Base-by-base conservation (phyloP, 2,888 invertebrate genomes). In the Dysmachus trigonus region DNA sequence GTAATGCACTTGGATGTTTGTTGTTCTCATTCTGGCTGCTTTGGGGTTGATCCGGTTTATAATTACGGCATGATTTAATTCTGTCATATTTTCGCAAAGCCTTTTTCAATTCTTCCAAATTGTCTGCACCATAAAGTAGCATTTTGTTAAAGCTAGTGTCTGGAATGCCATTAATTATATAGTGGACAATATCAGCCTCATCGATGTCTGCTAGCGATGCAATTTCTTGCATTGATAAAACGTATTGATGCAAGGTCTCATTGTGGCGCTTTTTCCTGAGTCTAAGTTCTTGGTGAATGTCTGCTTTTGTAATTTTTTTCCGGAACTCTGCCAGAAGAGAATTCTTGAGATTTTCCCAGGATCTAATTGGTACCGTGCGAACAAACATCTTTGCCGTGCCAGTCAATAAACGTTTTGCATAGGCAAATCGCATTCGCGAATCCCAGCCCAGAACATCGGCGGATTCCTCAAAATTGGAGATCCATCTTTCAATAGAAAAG, bases 331-430 rank as follows among this genome's bases (percentile, higher is more conserved):
- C n/a, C n/a, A n/a, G n/a, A n/a, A n/a, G n/a, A n/a, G n/a, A n/a
- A n/a, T n/a, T n/a, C n/a, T n/a, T n/a, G n/a, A n/a, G n/a, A n/a
- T n/a, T n/a, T n/a, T n/a, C n/a, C n/a, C n/a, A n/a, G n/a, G n/a
- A n/a, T n/a, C n/a, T n/a, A n/a, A n/a, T n/a, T n/a, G n/a, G 35
- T 27, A 77, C 47, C 77, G 83, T 38, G 13, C 38, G 71, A 2
- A 71, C n/a, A 72, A 72, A 72, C 38, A 83, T 27, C 38, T 83
- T 83, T 7, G 83, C 83, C 0, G 83, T 83, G 1, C 71, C 83
- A 0, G 35, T 72, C 0, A 83, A 15, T 2, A 83, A 71, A 27
- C 83, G 35, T 6, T 41, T 71, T 8, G 71, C 71, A 71, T 38
- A 83, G 15, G 31, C 31, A 8, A 38, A 38, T 38, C 30, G 35